Percentiles rank a stretch among this genome's conserved stretches.
Conservation (phyloP, 2,888 invertebrate genomes). For the Lutraria lutraria region DNA sequence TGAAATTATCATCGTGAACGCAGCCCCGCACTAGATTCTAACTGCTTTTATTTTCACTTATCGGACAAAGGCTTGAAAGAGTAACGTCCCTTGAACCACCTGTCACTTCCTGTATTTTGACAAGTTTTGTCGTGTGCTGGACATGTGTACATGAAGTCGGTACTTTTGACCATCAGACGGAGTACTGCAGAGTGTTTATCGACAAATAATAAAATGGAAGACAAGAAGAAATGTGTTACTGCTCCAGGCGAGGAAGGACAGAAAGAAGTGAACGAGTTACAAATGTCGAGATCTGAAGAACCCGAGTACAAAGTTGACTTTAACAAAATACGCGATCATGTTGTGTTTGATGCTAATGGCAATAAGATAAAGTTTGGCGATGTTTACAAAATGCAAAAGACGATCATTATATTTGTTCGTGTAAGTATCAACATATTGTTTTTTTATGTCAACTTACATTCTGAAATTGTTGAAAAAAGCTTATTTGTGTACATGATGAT, state of each 20-base stretch:
- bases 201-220: slow-evolving; percentile 52
- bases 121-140: slow-evolving; percentile 59
- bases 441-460: no score
- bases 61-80: slow-evolving; percentile 13
- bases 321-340: slow-evolving; percentile 70
- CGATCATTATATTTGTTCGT: slow-evolving; percentile 81
- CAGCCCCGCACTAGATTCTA: not conserved
- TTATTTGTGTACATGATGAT: no score
- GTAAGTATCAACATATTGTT: slow-evolving; percentile 69
- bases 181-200: not conserved
- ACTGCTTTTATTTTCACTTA: not conserved
- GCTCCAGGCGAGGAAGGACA: slow-evolving; percentile 54
- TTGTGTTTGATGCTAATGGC: slow-evolving; percentile 80
- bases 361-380: slow-evolving; percentile 82
- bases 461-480: no score
- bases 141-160: slow-evolving; percentile 24
- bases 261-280: slow-evolving; percentile 70
- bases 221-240: slow-evolving; percentile 51
- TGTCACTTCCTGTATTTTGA: slow-evolving; percentile 53
- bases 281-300: slow-evolving; percentile 79
- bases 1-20: not conserved
- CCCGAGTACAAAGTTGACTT: slow-evolving; percentile 78
- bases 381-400: slow-evolving; percentile 82
- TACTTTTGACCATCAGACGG: not conserved
- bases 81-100: slow-evolving; percentile 58